Evolutionary conservation across 2,113 vertebrate genomes (phyloP), one percentile per base, ranked within the genome.

Genomic region (Morone saxatilis): DNA sequence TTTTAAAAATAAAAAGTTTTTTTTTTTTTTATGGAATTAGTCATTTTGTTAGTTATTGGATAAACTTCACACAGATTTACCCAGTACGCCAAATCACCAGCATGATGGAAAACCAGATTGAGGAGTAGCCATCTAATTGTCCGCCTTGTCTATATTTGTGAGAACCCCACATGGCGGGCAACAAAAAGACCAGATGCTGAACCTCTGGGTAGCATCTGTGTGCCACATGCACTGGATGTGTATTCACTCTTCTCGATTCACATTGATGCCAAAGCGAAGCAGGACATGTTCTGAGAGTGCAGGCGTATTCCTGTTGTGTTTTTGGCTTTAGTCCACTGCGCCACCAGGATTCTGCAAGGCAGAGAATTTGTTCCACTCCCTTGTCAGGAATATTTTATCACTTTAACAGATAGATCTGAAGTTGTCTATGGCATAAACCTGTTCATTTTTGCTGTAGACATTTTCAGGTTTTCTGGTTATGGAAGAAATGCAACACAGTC

Each of bases 181-280:
- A 53, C 43, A 60, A 50, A 13, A 51, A 50, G 36, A 50, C 48
- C 51, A 83, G 73, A 50, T 56, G 74, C 68, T n/a, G 47, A 72
- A 38, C n/a, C 68, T 43, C 74, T 72, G 53, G 60, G 66, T 47
- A n/a, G 14, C 66, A 60, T 60, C 67, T 59, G 67, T 57, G 51
- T 19, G 48, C 48, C 14, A 3, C n/a, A 7, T 38, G 45, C 43
- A 3, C 41, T 47, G 48, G 43, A 41, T 22, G 22, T 2, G n/a
- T 60, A 54, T 47, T 60, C 53, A 4, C 11, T 56, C 12, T 36
- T 7, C 1, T 19, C 8, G 22, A n/a, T 45, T 59, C 22, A 14
- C 41, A 38, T 1, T 0, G 56, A 57, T 60, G 50, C 31, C 78
- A 62, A 38, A 47, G 41, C 51, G 0, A 3, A 4, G 25, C 63